A percentile compares a stretch with the other conserved stretches of the same genome.
Evolutionary conservation across 1,140 invertebrate species (phyloP).

Genomic region (Drosophila ohnishii): DNA sequence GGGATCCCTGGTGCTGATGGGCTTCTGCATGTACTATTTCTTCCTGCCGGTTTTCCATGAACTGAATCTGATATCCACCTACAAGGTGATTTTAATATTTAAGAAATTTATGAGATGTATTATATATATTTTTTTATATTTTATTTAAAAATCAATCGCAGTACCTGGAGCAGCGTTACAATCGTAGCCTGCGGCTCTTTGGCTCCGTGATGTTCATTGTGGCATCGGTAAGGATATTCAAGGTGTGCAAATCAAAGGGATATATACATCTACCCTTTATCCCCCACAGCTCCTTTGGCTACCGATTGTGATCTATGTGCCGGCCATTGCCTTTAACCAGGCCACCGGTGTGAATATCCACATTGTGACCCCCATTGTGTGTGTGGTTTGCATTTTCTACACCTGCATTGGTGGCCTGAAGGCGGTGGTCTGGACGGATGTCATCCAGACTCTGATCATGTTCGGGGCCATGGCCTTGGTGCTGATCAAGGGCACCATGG

Average conservation of each 20-base stretch:
- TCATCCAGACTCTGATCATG: constrained; percentile 94
- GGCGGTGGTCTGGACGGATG: constrained; percentile 97
- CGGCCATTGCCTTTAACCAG: constrained; percentile 88
- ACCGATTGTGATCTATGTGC: constrained; percentile 88
- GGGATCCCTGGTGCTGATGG: constrained; percentile 86
- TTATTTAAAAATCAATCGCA: constrained; percentile 63
- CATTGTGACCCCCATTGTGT: constrained; percentile 92
- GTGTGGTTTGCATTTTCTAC: constrained; percentile 95
- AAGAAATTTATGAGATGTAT: background rate
- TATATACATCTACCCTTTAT: background rate
- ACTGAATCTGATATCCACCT: constrained; percentile 91
- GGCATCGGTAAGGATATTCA: constrained; percentile 85
- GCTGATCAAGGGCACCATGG: constrained; percentile 90
- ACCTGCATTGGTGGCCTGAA: constrained; percentile 95
- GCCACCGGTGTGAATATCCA: constrained; percentile 94
- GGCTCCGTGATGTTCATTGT: constrained; percentile 90
- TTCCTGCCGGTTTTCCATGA: constrained; percentile 92
- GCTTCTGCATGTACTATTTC: constrained; percentile 87
- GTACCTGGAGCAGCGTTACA: constrained; percentile 91
- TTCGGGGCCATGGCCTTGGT: constrained; percentile 92
- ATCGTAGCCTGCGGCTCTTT: constrained; percentile 88
- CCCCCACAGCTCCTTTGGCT: constrained; percentile 85
- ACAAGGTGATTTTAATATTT: constrained; percentile 86
- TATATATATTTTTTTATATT: background rate
- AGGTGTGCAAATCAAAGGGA: background rate